These are phyloP conservation scores for Caerostris extrusa DNA, from an alignment of 1,140 invertebrate genomes.

Conservation along the genomic window DNA sequence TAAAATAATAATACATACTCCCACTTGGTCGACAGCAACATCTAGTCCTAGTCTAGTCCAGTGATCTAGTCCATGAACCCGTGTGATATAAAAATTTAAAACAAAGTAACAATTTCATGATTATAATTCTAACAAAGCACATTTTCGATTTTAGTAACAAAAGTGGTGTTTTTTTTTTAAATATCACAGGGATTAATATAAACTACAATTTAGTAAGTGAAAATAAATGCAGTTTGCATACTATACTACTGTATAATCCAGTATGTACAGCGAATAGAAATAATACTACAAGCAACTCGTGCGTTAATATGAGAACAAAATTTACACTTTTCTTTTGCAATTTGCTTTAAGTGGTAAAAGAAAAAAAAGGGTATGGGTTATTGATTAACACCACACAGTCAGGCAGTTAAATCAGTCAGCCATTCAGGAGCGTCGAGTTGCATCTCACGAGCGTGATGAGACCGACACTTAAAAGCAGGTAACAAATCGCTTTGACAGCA, in stretches of 20 bases:
- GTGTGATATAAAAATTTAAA: too few species aligned
- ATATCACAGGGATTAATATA: too few species aligned
- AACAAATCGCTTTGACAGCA: background rate
- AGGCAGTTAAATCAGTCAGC: slow-evolving; percentile 32
- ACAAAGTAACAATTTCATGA: too few species aligned
- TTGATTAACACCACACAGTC: slow-evolving; percentile 2
- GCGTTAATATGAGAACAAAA: background rate
- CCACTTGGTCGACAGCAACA: too few species aligned
- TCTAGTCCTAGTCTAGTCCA: too few species aligned
- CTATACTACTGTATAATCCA: background rate
- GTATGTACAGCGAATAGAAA: background rate
- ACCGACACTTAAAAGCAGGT: slow-evolving; percentile 19
- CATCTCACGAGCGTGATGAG: background rate
- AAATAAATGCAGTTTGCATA: too few species aligned
- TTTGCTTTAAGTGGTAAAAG: background rate
- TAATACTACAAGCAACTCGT: background rate
- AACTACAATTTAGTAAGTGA: too few species aligned
- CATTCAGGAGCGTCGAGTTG: background rate
- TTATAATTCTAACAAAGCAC: too few species aligned
- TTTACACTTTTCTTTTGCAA: background rate
- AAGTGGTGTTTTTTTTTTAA: too few species aligned
- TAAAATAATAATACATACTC: too few species aligned
- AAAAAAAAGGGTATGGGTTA: background rate
- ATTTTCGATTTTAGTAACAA: too few species aligned
- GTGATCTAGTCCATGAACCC: too few species aligned